Percentiles rank a stretch among this genome's conserved stretches.
Evolutionary conservation across 2,113 vertebrate species (phyloP).

Genomic region (Erythrocercus mccallii): DNA sequence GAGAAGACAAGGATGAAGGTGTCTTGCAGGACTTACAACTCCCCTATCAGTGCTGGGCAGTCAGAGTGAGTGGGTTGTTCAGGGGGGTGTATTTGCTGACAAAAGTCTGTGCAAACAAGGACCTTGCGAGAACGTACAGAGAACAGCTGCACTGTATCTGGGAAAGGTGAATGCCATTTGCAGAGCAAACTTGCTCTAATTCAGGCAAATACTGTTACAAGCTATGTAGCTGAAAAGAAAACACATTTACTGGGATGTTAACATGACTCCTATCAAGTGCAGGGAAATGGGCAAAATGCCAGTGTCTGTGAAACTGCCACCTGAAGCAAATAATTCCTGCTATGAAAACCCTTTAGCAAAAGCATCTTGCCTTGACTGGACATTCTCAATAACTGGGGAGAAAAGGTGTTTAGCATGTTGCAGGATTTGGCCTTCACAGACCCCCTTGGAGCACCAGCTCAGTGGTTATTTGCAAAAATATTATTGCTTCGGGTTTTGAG

Average conservation of each 20-base stretch:
- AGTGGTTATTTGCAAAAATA: background rate
- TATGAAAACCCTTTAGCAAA: background rate
- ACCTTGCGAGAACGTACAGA: slow-evolving; percentile 39
- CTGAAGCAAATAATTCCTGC: background rate
- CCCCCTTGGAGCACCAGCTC: background rate
- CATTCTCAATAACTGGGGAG: background rate
- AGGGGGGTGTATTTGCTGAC: slow-evolving; percentile 72
- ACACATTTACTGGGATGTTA: slow-evolving; percentile 54
- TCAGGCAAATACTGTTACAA: slow-evolving; percentile 74
- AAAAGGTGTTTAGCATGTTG: background rate
- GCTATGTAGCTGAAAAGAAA: slow-evolving; percentile 59
- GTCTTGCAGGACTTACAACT: slow-evolving; percentile 27
- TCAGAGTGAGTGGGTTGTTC: slow-evolving; percentile 38
- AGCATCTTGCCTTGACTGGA: background rate
- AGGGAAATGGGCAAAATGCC: background rate
- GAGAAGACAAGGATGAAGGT: slow-evolving; percentile 39
- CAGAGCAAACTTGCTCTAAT: slow-evolving; percentile 77
- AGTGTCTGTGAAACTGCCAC: background rate
- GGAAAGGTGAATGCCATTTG: slow-evolving; percentile 66
- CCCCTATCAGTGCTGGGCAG: slow-evolving; percentile 33
- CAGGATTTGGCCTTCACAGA: background rate
- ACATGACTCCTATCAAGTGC: background rate
- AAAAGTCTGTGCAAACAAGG: slow-evolving; percentile 73
- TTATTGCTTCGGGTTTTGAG: background rate
- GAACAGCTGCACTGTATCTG: slow-evolving; percentile 74